phyloP scores from a whole-genome alignment of 1,140 invertebrate species.

The Drosophila athabasca region DNA sequence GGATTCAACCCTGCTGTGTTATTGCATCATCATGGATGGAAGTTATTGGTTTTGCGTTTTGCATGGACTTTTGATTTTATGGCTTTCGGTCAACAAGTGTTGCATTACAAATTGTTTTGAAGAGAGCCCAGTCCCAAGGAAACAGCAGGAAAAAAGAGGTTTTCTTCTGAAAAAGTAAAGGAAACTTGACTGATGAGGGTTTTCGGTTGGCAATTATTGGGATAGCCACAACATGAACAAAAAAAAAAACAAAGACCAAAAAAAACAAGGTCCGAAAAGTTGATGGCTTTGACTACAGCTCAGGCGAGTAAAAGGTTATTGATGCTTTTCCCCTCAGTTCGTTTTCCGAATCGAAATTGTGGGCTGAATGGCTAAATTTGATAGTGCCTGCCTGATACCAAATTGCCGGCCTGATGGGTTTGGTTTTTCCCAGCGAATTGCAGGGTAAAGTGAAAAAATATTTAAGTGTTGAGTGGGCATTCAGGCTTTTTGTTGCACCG shows the following conservation, averaged over 20 bases:
- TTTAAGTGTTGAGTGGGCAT: background rate
- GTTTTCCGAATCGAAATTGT: slow-evolving; percentile 28
- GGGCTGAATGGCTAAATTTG: slow-evolving; percentile 41
- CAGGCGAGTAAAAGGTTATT: slow-evolving; percentile 49
- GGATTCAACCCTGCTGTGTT: slow-evolving; percentile 30
- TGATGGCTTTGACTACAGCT: slow-evolving; percentile 28
- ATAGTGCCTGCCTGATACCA: slow-evolving; percentile 31
- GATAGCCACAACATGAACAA: slow-evolving; percentile 15
- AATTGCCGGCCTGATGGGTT: slow-evolving; percentile 16
- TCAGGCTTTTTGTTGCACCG: no score
- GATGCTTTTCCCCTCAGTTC: slow-evolving; percentile 34
- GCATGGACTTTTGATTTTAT: slow-evolving; percentile 36
- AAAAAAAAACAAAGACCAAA: slow-evolving; percentile 5
- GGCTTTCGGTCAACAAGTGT: slow-evolving; percentile 45
- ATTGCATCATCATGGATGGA: slow-evolving; percentile 49
- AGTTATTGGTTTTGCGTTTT: slow-evolving; percentile 42
- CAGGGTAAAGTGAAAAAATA: background rate
- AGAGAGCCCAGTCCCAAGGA: slow-evolving; percentile 11
- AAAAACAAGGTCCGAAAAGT: slow-evolving; percentile 18
- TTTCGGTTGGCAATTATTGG: slow-evolving; percentile 53
- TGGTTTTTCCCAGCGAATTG: slow-evolving; percentile 10
- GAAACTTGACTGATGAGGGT: slow-evolving; percentile 41
- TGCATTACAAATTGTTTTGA: slow-evolving; percentile 50
- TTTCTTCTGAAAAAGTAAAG: background rate
- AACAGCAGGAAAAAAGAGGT: slow-evolving; percentile 31